Base-by-base conservation (phyloP, 2,113 vertebrate species). In the Cricetomys ansorgei region DNA sequence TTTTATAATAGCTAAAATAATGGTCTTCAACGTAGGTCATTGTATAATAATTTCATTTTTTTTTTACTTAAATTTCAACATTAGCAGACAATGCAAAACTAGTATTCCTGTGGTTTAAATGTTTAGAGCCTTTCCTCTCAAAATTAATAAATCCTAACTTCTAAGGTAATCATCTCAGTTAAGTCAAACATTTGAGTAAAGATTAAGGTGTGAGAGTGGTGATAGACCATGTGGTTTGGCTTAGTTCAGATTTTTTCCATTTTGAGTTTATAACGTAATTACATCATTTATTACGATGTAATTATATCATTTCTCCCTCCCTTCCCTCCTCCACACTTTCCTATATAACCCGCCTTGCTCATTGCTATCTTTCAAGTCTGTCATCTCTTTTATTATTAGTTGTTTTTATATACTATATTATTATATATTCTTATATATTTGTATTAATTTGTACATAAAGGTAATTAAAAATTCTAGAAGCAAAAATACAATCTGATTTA, bases 1-100 rank as follows among this genome's bases (percentile, higher is more conserved):
- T 89, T 62, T 64, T 8, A 37, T 29, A 25, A 17, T 80, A 55
- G 23, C 15, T 5, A 29, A 81, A 43, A 11, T 45, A 57, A 37
- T 86, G 75, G 3, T 91, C 9, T 81, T 45, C 1, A 93, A 91
- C 16, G 43, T 55, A n/a, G 7, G 6, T 75, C 53, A 12, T 40
- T 64, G 0, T 83, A 48, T 6, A 90, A 83, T 79, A 50, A 64
- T 29, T 92, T 31, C n/a, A 65, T 15, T 50, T 65, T 50, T 45
- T 59, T 11, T 7, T 1, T 45, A 88, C 72, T 94, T 72, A 91
- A 57, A 55, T 89, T 91, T 75, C 29, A 67, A 73, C 43, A 91
- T 84, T 72, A 53, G 6, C 75, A 59, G 13, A 59, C 27, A 79
- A 45, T 75, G 8, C 3, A 85, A 93, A 25, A 88, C 17, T 79